These are phyloP conservation scores for Pygoscelis antarcticus DNA, from an alignment of 2,113 vertebrate genomes.

Conservation along the genomic window DNA sequence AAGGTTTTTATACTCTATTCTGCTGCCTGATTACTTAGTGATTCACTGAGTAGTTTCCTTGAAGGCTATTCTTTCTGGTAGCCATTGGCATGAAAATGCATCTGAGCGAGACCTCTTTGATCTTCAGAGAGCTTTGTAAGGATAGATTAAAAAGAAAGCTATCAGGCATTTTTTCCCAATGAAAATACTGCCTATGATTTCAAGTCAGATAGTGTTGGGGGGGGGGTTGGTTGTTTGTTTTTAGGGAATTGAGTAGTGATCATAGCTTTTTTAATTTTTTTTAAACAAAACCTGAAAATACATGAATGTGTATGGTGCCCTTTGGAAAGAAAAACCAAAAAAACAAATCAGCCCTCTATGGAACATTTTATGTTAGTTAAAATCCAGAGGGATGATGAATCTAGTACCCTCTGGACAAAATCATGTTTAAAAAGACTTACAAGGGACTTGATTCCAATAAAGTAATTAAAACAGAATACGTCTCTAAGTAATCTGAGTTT, in stretches of 20 bases:
- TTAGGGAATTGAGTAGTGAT: neutral
- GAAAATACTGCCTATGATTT: conserved; percentile 51
- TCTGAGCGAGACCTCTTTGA: conserved; percentile 68
- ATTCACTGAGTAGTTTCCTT: conserved; percentile 65
- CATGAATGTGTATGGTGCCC: neutral
- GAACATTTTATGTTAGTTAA: neutral
- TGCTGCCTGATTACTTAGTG: conserved; percentile 63
- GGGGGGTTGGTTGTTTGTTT: neutral
- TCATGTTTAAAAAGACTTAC: neutral
- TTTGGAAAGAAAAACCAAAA: neutral
- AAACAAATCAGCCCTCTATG: neutral
- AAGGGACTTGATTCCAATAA: neutral
- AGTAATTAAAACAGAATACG: neutral
- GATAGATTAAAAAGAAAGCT: conserved; percentile 66
- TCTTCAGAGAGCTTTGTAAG: conserved; percentile 70
- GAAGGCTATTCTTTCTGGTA: conserved; percentile 63
- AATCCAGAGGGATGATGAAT: neutral
- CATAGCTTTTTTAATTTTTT: neutral
- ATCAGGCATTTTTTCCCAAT: conserved; percentile 40
- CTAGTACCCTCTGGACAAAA: neutral
- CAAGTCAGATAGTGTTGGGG: neutral
- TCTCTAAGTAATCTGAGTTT: neutral
- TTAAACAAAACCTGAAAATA: neutral
- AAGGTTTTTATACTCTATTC: conserved; percentile 46
- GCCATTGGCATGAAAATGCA: conserved; percentile 67